Conservation (phyloP, 2,797 vertebrate genomes). For the Pipistrellus pygmaeus region DNA sequence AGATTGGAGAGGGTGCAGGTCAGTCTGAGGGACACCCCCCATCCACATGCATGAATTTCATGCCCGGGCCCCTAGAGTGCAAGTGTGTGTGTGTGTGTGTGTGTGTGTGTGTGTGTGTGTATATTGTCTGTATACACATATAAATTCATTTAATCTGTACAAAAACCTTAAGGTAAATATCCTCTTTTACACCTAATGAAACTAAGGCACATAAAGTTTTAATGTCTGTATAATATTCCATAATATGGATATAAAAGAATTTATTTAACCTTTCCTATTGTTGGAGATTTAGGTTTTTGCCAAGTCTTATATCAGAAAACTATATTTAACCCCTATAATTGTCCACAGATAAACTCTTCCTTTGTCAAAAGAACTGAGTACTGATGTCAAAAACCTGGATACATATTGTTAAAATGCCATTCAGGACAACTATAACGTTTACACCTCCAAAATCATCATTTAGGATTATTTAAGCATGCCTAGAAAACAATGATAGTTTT, state of each 20-base stretch:
- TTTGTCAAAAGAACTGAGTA: conserved; percentile 10
- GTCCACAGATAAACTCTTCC: not conserved
- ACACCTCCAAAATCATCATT: not conserved
- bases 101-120: too few relatives aligned
- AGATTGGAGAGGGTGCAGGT: too few relatives aligned
- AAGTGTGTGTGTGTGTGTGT: too few relatives aligned
- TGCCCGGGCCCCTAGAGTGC: too few relatives aligned
- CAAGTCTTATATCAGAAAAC: not conserved
- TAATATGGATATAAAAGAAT: not conserved
- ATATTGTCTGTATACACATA: not conserved
- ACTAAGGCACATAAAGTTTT: conserved; percentile 19
- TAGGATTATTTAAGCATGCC: conserved; percentile 22
- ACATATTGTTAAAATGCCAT: not conserved
- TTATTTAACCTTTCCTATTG: conserved; percentile 21
- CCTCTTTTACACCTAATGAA: not conserved
- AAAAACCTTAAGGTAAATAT: not conserved
- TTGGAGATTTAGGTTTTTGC: conserved; percentile 16
- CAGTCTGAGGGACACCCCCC: too few relatives aligned
- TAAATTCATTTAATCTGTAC: conserved; percentile 18
- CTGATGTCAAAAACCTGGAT: not conserved
- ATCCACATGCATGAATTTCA: too few relatives aligned
- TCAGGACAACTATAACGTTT: conserved; percentile 10
- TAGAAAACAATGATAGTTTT: not conserved
- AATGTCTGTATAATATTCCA: not conserved
- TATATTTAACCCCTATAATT: not conserved